Percentiles rank a stretch among this genome's conserved stretches.
Evolutionary conservation across 2,113 vertebrate species (phyloP).

Genomic region (Caranx ignobilis): DNA sequence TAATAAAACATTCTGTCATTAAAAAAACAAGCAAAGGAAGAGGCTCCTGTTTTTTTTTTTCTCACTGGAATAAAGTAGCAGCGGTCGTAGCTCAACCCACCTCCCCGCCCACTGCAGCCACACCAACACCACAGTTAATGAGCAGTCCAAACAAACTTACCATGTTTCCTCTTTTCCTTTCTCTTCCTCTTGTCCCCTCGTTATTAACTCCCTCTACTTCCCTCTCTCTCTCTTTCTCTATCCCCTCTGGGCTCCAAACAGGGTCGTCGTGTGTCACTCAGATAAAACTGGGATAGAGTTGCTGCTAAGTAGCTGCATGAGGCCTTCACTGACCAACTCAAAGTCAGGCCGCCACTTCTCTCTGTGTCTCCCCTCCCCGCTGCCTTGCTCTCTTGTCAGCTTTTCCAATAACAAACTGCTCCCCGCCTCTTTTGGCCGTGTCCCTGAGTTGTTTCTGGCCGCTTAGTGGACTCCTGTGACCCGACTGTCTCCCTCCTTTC

Average conservation of each 20-base stretch:
- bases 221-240: background rate
- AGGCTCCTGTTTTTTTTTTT: background rate
- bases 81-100: conserved; percentile 36
- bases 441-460: conserved; percentile 61
- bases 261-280: conserved; percentile 58
- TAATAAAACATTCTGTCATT: background rate
- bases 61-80: conserved; percentile 5
- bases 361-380: conserved; percentile 38
- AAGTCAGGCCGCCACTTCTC: conserved; percentile 81
- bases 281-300: conserved; percentile 70
- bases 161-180: conserved; percentile 73
- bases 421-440: conserved; percentile 64
- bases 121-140: conserved; percentile 29
- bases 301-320: conserved; percentile 76
- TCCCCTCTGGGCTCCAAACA: conserved; percentile 15
- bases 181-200: conserved; percentile 31
- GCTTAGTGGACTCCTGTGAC: conserved; percentile 58
- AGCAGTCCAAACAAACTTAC: conserved; percentile 63
- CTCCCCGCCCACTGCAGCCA: conserved; percentile 47
- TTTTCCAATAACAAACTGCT: conserved; percentile 89
- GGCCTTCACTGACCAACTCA: conserved; percentile 81
- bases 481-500: conserved; percentile 29
- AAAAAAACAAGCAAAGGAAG: background rate
- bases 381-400: conserved; percentile 83
- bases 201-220: conserved; percentile 4